These are phyloP conservation scores for Tuta absoluta DNA, from an alignment of 2,888 invertebrate genomes.

Conservation along the genomic window DNA sequence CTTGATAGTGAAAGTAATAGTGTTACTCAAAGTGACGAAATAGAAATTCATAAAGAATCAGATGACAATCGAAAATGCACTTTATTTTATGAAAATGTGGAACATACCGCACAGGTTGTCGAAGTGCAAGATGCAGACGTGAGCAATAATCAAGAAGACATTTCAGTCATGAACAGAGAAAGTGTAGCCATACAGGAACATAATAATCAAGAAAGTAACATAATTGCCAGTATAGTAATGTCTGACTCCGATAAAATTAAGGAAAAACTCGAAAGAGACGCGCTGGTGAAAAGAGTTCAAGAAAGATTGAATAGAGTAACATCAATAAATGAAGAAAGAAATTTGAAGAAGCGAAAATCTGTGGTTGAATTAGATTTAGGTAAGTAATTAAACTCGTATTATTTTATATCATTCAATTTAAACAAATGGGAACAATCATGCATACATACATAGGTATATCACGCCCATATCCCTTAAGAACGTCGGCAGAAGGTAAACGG, in stretches of 20 bases:
- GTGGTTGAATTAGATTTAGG: constrained; percentile 53
- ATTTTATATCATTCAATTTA: too few species aligned
- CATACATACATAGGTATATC: too few species aligned
- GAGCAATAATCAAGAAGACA: not conserved
- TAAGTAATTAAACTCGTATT: constrained; percentile 11
- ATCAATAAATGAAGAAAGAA: not conserved
- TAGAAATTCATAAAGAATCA: not conserved
- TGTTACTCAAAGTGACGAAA: not conserved
- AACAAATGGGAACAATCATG: too few species aligned
- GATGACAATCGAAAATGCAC: not conserved
- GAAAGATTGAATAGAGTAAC: constrained; percentile 16
- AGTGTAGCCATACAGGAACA: not conserved
- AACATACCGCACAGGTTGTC: not conserved
- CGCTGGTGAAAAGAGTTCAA: constrained; percentile 7
- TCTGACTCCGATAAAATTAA: not conserved
- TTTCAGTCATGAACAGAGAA: not conserved
- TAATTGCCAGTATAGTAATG: not conserved
- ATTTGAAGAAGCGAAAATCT: constrained; percentile 45
- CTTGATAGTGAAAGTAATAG: not conserved
- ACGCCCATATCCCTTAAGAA: too few species aligned
- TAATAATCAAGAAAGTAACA: not conserved
- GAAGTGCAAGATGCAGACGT: not conserved
- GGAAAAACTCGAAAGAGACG: not conserved
- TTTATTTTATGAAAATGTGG: not conserved
- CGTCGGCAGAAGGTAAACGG: too few species aligned